Conservation (phyloP, 2,797 vertebrate species). For the Ctenosaura bakeri region DNA sequence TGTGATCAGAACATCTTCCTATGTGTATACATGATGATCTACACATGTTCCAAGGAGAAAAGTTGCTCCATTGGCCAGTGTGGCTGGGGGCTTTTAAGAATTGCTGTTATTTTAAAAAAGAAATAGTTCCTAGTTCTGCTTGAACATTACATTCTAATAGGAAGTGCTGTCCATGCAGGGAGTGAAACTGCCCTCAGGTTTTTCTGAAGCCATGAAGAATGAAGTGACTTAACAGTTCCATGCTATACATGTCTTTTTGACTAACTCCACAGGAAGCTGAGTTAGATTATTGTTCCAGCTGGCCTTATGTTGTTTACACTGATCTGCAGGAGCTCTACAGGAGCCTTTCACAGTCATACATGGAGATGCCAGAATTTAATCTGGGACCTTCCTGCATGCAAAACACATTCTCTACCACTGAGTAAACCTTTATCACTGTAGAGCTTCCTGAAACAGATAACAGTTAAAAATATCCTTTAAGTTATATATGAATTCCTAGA, state of each 20-base stretch:
- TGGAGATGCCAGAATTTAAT: neutral
- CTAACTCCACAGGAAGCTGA: neutral
- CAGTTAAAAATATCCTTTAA: conserved; percentile 37
- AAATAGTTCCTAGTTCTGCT: too few relatives aligned
- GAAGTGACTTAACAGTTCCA: neutral
- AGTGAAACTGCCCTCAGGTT: neutral
- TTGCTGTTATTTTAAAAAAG: too few relatives aligned
- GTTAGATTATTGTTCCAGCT: neutral
- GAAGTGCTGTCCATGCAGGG: neutral
- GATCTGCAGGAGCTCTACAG: neutral
- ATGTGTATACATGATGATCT: neutral
- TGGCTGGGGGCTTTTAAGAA: too few relatives aligned
- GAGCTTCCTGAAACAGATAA: conserved; percentile 45
- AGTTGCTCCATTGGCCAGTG: too few relatives aligned
- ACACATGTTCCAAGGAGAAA: neutral
- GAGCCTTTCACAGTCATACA: neutral
- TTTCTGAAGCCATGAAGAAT: neutral
- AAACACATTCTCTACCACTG: neutral
- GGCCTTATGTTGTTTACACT: neutral
- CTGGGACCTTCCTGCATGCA: neutral
- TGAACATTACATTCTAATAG: neutral
- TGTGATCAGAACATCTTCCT: neutral
- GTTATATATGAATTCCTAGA: conserved; percentile 43
- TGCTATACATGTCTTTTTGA: neutral
- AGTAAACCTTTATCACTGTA: conserved; percentile 48